Evolutionary conservation across 2,797 vertebrate genomes (phyloP).

Genomic region (Macrochelys suwanniensis): DNA sequence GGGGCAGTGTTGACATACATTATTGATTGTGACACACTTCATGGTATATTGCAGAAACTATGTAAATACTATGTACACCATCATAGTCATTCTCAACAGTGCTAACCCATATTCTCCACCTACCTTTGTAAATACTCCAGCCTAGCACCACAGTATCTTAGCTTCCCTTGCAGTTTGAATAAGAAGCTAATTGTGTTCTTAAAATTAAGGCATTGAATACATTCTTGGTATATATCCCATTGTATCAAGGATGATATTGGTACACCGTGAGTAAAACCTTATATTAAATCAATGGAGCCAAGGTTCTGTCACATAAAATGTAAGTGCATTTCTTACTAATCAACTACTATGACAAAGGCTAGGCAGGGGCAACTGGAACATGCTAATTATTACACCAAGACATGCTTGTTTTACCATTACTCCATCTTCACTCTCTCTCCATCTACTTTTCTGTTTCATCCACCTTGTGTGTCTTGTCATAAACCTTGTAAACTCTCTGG

Average conservation of each 20-base stretch:
- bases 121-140: background rate
- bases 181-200: background rate
- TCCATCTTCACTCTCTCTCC: background rate
- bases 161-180: background rate
- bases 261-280: background rate
- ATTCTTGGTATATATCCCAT: accelerated
- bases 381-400: background rate
- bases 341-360: background rate
- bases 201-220: background rate
- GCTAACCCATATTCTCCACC: background rate
- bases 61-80: background rate
- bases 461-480: background rate
- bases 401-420: background rate
- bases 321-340: background rate
- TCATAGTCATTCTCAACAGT: background rate
- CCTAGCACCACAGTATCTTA: background rate
- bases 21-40: background rate
- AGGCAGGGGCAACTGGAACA: background rate
- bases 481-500: background rate
- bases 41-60: background rate
- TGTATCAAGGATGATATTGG: background rate
- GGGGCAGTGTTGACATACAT: background rate
- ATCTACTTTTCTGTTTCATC: background rate
- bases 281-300: background rate
- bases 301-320: background rate